Conservation (phyloP, 2,797 vertebrate genomes). For the Siniperca undulata region DNA sequence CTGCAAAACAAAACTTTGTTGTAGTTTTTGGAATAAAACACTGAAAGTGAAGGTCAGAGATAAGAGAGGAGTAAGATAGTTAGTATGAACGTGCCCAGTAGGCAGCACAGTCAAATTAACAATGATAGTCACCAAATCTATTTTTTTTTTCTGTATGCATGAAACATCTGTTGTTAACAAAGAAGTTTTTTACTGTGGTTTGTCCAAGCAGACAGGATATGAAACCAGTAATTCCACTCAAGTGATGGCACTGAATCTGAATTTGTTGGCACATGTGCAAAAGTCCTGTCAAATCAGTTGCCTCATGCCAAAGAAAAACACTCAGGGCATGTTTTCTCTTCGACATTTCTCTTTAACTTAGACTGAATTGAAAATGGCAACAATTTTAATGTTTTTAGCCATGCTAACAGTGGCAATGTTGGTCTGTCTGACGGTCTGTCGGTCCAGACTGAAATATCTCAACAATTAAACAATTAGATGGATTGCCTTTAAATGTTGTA, state of each 20-base stretch:
- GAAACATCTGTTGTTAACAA: slow-evolving; percentile 28
- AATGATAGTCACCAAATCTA: slow-evolving; percentile 23
- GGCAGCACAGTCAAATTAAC: slow-evolving; percentile 27
- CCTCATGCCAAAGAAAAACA: slow-evolving; percentile 11
- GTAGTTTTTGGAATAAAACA: slow-evolving; percentile 44
- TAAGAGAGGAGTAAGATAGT: slow-evolving; percentile 49
- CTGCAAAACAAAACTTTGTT: slow-evolving; percentile 54
- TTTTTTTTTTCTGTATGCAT: slow-evolving; percentile 14
- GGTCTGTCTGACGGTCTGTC: not conserved
- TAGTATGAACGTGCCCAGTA: slow-evolving; percentile 16
- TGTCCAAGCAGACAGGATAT: slow-evolving; percentile 12
- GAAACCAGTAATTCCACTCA: slow-evolving; percentile 28
- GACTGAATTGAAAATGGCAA: slow-evolving; percentile 6
- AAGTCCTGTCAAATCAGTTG: slow-evolving; percentile 12
- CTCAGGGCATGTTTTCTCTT: not conserved
- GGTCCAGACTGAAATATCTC: not conserved
- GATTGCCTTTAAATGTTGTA: not conserved
- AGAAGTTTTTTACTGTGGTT: slow-evolving; percentile 15
- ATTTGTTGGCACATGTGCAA: slow-evolving; percentile 7
- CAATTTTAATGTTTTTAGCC: not conserved
- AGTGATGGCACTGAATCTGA: slow-evolving; percentile 12
- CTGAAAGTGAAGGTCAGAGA: slow-evolving; percentile 54
- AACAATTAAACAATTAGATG: not conserved
- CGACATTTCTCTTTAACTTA: not conserved
- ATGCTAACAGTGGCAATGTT: not conserved